Evolutionary conservation across 2,888 invertebrate genomes (phyloP), one percentile per base, ranked within the genome.

Genomic region (Drosophila austrosaltans): DNA sequence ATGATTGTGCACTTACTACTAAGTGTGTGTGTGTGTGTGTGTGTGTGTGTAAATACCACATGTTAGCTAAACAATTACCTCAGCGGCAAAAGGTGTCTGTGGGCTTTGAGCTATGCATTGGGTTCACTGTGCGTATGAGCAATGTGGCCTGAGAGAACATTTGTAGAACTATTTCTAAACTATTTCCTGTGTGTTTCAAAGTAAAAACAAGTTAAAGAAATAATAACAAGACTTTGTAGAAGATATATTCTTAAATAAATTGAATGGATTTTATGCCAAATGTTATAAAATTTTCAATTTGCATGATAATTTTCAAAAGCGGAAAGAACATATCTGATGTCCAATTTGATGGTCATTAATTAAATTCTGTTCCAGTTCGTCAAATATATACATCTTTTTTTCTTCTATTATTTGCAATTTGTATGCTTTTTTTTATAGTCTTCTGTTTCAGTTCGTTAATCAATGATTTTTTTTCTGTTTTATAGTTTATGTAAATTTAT

Each of bases 51-150:
- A 81, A 82, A 80, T 83, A 79, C 89, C 89, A 88, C 89, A 89
- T 88, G 89, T 86, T 88, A 82, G 80, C 86, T 82, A 78, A 87
- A 88, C 88, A 89, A 89, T 88, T 88, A 89, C 81, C 76, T 79
- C 61, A 44, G 71, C 30, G 68, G 74, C 73, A 68, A 63, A 67
- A 77, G 70, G 68, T 72, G 64, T n/a, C 40, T 40, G 40, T 40
- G 40, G 40, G 40, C 40, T 40, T 4, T 48, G 20, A 42, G 42
- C 42, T 48, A 48, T 54, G 58, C 63, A 67, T 53, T 69, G 69
- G 72, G 75, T 66, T 36, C 58, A 75, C 59, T 12, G 54, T 69
- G 76, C 76, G 82, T 70, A 83, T 84, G 76, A 74, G 82, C 74
- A 71, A 77, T 76, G 10, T 36, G 20, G 20, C 56, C 22, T 48